These are phyloP conservation scores for Cotesia vestalis DNA, from an alignment of 1,140 invertebrate species.

Conservation along the genomic window DNA sequence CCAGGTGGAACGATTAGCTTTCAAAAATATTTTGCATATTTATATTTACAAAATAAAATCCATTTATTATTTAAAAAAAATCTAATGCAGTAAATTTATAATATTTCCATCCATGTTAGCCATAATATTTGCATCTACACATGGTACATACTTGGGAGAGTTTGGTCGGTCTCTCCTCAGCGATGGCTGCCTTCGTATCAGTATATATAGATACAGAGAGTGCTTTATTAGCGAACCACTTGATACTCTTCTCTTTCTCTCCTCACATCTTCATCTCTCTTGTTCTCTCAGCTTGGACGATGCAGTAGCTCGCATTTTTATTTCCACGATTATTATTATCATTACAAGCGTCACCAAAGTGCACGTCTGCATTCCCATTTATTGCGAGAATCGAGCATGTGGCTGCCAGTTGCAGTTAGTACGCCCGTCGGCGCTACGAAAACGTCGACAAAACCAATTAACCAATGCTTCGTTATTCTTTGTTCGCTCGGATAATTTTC, in stretches of 20 bases:
- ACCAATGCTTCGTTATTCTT: constrained; percentile 43
- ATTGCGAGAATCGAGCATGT: constrained; percentile 50
- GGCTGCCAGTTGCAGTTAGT: constrained; percentile 54
- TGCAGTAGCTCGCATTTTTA: no score
- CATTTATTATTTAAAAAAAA: no score
- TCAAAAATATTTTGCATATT: no score
- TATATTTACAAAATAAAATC: no score
- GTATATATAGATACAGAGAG: constrained; percentile 44
- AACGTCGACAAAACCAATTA: constrained; percentile 48
- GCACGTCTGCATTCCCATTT: constrained; percentile 27
- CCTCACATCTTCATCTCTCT: background rate
- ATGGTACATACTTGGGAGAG: no score
- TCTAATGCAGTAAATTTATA: no score
- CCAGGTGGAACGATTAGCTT: no score
- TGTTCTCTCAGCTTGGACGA: background rate
- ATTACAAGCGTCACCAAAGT: constrained; percentile 20
- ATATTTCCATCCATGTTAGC: no score
- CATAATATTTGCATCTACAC: no score
- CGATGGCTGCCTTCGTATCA: no score
- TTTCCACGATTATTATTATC: constrained; percentile 24
- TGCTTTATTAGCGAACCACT: constrained; percentile 56
- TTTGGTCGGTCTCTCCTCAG: no score
- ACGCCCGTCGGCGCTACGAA: constrained; percentile 41
- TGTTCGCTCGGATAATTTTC: constrained; percentile 26
- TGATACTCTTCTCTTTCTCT: constrained; percentile 18